Evolutionary conservation across 2,797 vertebrate species (phyloP).

Genomic region (Diplodus puntazzo): DNA sequence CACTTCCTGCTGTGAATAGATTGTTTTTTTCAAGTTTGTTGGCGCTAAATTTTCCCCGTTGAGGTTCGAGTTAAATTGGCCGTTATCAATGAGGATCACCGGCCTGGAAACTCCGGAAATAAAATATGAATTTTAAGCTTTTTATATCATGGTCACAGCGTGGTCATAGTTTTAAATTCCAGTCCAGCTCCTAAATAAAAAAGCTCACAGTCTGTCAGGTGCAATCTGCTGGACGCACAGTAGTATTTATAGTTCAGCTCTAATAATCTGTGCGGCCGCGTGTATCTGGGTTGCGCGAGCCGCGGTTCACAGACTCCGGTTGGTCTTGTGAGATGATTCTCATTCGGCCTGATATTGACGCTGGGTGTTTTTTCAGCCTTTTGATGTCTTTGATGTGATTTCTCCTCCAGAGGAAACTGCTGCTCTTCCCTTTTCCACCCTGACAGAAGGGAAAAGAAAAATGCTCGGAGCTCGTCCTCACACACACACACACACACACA

Average conservation of each 20-base stretch:
- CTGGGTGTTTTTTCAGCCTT: slow-evolving; percentile 34
- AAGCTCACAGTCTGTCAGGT: slow-evolving; percentile 23
- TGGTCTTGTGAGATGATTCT: slow-evolving; percentile 43
- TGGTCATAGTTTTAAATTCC: slow-evolving; percentile 4
- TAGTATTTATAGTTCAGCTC: slow-evolving; percentile 22
- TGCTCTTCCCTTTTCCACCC: slow-evolving; percentile 37
- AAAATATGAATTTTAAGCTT: slow-evolving; percentile 32
- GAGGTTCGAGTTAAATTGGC: slow-evolving; percentile 22
- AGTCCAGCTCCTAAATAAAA: neutral
- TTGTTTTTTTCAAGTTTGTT: slow-evolving; percentile 14
- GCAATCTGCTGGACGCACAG: slow-evolving; percentile 29
- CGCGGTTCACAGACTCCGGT: neutral
- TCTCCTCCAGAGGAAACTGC: slow-evolving; percentile 54
- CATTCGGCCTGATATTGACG: slow-evolving; percentile 34
- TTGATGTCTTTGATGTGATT: slow-evolving; percentile 71
- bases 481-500: slow-evolving; percentile 19
- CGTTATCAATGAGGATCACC: slow-evolving; percentile 30
- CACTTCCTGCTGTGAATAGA: slow-evolving; percentile 2
- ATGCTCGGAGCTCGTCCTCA: slow-evolving; percentile 4
- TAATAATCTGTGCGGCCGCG: neutral
- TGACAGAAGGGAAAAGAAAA: slow-evolving; percentile 27
- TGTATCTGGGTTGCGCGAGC: neutral
- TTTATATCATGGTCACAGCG: neutral
- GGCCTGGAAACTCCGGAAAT: slow-evolving; percentile 16
- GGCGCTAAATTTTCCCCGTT: slow-evolving; percentile 14